phyloP scores from a whole-genome alignment of 2,113 vertebrate genomes.

The Sciurus niger region DNA sequence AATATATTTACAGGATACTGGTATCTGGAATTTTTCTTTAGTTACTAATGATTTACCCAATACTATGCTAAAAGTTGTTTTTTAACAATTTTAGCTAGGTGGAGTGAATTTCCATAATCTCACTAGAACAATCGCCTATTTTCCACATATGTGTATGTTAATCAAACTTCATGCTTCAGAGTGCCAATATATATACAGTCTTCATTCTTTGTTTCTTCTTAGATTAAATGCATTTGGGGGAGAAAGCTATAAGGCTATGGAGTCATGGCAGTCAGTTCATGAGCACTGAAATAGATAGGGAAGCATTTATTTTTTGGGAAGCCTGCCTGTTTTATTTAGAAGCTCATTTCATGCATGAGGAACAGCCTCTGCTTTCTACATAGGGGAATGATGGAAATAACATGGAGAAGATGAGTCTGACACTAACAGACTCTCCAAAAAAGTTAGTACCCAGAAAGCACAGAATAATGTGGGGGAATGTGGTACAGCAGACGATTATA shows the following conservation, averaged over 20 bases:
- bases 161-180: not conserved
- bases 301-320: not conserved
- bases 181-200: too few relatives aligned
- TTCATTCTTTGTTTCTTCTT: not conserved
- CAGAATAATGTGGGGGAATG: not conserved
- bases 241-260: rapidly evolving
- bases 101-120: not conserved
- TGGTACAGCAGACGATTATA: not conserved
- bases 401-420: not conserved
- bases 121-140: not conserved
- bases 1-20: not conserved
- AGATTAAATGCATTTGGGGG: not conserved
- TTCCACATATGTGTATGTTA: not conserved
- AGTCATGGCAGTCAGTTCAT: not conserved
- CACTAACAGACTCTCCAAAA: not conserved
- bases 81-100: not conserved
- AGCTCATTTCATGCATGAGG: not conserved
- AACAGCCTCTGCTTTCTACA: not conserved
- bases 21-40: not conserved
- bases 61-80: not conserved
- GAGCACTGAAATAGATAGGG: not conserved
- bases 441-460: not conserved
- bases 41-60: not conserved
- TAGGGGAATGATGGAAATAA: not conserved
- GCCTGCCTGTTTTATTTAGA: not conserved